Percentiles rank a stretch among this genome's conserved stretches.
phyloP scores from a whole-genome alignment of 2,888 invertebrate genomes.

The Cryptosula pallasiana region DNA sequence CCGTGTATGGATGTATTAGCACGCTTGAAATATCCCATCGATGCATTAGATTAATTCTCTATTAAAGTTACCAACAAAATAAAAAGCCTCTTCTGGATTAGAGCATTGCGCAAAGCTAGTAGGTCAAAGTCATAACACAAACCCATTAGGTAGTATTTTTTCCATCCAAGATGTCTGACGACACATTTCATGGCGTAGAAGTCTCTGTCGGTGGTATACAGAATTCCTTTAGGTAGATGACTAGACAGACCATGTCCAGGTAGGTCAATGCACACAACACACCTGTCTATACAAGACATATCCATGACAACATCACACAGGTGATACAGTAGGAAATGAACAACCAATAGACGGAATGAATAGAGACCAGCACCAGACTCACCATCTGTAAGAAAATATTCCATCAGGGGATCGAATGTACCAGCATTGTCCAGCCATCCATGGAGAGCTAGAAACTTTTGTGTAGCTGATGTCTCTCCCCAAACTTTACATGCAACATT shows the following conservation, averaged over 20 bases:
- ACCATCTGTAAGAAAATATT: neutral
- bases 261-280: conserved; percentile 1
- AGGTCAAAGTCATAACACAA: too few species aligned
- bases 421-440: conserved; percentile 20
- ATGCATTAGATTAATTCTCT: too few species aligned
- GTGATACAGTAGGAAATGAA: too few species aligned
- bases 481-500: conserved; percentile 4
- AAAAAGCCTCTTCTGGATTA: too few species aligned
- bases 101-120: too few species aligned
- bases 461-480: neutral
- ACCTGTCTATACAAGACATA: too few species aligned
- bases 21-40: too few species aligned
- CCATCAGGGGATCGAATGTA: conserved; percentile 10
- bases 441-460: conserved; percentile 2
- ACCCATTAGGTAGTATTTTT: neutral
- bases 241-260: conserved; percentile 17
- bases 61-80: too few species aligned
- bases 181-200: neutral
- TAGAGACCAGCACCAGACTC: too few species aligned
- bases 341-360: too few species aligned
- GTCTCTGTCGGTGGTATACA: neutral
- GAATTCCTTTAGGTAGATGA: neutral
- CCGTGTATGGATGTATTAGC: too few species aligned
- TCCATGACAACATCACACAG: too few species aligned
- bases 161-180: conserved; percentile 5